Percentiles rank a stretch among this genome's conserved stretches.
Evolutionary conservation across 2,888 invertebrate species (phyloP).

Genomic region (Tipula unca): DNA sequence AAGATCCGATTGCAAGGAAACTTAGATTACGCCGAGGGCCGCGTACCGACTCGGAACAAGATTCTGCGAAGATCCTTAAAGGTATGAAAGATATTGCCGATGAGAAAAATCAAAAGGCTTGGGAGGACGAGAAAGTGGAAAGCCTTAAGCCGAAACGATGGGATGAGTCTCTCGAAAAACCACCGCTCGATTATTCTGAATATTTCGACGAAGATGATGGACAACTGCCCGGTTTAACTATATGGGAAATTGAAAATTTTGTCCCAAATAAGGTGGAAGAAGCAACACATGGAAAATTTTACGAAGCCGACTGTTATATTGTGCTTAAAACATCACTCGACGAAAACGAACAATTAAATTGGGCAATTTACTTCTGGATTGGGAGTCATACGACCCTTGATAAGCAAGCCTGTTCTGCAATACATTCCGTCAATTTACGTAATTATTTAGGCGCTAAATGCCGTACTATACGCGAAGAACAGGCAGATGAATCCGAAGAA

Average conservation of each 20-base stretch:
- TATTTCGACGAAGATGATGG: constrained; percentile 95
- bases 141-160: constrained; percentile 78
- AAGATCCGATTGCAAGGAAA: constrained; percentile 93
- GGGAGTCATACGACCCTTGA: constrained; percentile 86
- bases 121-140: constrained; percentile 53
- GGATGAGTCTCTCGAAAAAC: constrained; percentile 93
- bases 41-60: constrained; percentile 74
- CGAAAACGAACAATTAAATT: constrained; percentile 73
- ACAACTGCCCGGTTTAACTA: constrained; percentile 79
- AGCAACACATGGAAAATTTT: constrained; percentile 94
- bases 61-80: constrained; percentile 81
- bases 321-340: constrained; percentile 81
- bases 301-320: constrained; percentile 98
- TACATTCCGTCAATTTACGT: constrained; percentile 96
- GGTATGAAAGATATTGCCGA: constrained; percentile 58
- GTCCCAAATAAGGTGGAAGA: constrained; percentile 90
- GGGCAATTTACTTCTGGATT: constrained; percentile 99
- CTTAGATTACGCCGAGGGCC: constrained; percentile 76
- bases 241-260: constrained; percentile 99
- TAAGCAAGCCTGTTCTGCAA: constrained; percentile 50
- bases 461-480: constrained; percentile 93
- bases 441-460: constrained; percentile 91
- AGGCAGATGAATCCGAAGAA: constrained; percentile 93
- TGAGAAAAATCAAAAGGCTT: constrained; percentile 49
- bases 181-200: constrained; percentile 92